A percentile compares a stretch with the other conserved stretches of the same genome.
These are phyloP conservation scores for Ciona savignyi DNA, from an alignment of 23 tunicate genomes.

Conservation along the genomic window DNA sequence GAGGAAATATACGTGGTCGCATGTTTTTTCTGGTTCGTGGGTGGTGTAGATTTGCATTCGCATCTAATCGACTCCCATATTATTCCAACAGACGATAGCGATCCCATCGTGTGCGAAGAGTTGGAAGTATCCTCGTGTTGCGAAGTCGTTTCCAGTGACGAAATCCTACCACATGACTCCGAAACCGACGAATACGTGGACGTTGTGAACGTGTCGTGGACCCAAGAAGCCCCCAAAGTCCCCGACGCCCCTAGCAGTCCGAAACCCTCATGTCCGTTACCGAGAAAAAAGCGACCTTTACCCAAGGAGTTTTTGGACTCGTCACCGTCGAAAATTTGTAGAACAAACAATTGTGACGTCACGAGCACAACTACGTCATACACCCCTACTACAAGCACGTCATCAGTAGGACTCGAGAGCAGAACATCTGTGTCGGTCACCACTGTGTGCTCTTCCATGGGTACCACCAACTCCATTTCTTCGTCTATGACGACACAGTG, in stretches of 20 bases:
- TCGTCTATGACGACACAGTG: slow-evolving; percentile 17
- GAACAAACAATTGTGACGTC: neutral
- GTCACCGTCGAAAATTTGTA: slow-evolving; percentile 6
- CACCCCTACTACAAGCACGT: slow-evolving; percentile 8
- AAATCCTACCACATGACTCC: neutral
- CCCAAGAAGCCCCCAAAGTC: slow-evolving; percentile 11
- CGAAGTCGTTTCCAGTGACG: slow-evolving; percentile 17
- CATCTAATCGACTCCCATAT: too few species aligned
- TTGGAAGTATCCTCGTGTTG: slow-evolving; percentile 43
- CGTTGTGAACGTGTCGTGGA: slow-evolving; percentile 1
- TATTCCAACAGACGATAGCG: too few species aligned
- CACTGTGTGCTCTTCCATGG: slow-evolving; percentile 24
- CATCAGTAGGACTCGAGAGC: slow-evolving; percentile 32
- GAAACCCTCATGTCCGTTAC: slow-evolving; percentile 39
- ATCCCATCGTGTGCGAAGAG: slow-evolving; percentile 29
- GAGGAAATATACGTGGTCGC: too few species aligned
- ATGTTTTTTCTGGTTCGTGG: too few species aligned
- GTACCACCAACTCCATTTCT: too few species aligned
- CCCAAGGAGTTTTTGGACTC: slow-evolving; percentile 50
- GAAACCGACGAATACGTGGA: neutral
- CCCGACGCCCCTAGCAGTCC: too few species aligned
- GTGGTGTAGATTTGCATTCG: too few species aligned
- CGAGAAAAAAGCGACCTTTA: slow-evolving; percentile 75
- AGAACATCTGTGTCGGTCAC: slow-evolving; percentile 35
- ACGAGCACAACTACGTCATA: slow-evolving; percentile 7